These are phyloP conservation scores for Beris chalybata DNA, from an alignment of 2,888 invertebrate genomes.

Conservation along the genomic window DNA sequence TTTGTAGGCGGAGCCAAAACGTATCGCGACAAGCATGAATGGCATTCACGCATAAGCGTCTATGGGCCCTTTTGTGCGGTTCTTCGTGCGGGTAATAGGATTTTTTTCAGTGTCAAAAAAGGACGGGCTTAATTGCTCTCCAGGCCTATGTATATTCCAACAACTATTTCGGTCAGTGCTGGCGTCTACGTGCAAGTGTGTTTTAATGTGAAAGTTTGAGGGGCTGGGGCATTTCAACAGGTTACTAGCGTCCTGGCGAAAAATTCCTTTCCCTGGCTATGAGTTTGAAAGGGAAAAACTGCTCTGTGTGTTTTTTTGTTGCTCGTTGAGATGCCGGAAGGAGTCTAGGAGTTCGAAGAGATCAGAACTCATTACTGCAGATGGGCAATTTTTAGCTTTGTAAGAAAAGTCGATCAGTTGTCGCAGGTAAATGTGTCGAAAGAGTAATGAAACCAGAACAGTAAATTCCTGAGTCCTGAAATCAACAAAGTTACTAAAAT, in stretches of 20 bases:
- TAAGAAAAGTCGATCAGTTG: slow-evolving; percentile 12
- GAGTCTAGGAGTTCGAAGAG: slow-evolving; percentile 15
- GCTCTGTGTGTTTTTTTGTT: too few species aligned
- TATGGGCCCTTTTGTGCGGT: too few species aligned
- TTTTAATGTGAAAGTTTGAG: slow-evolving; percentile 4
- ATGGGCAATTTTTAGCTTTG: slow-evolving; percentile 19
- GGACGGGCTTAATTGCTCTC: slow-evolving; percentile 28
- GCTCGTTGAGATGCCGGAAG: too few species aligned
- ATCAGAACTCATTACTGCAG: slow-evolving; percentile 24
- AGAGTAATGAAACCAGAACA: too few species aligned
- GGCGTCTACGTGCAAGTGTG: not conserved
- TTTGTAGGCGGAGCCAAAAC: too few species aligned
- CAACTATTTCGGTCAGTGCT: slow-evolving; percentile 9
- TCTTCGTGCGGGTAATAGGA: slow-evolving; percentile 21
- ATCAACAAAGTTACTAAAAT: too few species aligned
- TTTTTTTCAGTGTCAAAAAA: slow-evolving; percentile 16
- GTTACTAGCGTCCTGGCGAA: slow-evolving; percentile 25
- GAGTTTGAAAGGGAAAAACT: not conserved
- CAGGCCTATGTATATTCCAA: slow-evolving; percentile 23
- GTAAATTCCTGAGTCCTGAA: too few species aligned
- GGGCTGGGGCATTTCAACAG: slow-evolving; percentile 33
- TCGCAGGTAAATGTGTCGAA: too few species aligned
- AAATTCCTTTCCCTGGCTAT: not conserved
- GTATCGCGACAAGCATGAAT: too few species aligned
- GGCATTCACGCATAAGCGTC: too few species aligned